These are phyloP conservation scores for Iguana delicatissima DNA, from an alignment of 2,797 vertebrate genomes.

Conservation along the genomic window DNA sequence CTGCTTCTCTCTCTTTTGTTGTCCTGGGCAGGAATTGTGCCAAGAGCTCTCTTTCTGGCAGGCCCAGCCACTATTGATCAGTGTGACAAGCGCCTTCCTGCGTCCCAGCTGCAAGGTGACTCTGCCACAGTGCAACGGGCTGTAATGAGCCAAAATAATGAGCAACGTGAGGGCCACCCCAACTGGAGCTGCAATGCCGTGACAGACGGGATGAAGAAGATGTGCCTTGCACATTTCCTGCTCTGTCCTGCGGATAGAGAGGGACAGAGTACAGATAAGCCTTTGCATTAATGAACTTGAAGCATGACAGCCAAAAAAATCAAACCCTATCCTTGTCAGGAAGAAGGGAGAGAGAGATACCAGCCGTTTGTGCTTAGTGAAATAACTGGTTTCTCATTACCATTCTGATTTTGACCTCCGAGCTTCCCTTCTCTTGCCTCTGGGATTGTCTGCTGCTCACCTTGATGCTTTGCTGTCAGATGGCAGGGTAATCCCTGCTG, in stretches of 20 bases:
- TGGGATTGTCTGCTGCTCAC: accelerated
- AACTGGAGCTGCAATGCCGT: accelerated
- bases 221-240: background rate
- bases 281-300: accelerated
- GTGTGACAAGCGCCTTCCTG: background rate
- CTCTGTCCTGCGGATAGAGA: accelerated
- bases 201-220: conserved; percentile 22
- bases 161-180: conserved; percentile 9
- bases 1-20: background rate
- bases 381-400: accelerated
- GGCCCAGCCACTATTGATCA: background rate
- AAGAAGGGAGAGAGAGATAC: too few relatives aligned
- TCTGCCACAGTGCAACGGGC: background rate
- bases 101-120: accelerated
- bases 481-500: background rate
- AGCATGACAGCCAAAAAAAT: accelerated
- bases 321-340: background rate
- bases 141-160: conserved; percentile 34
- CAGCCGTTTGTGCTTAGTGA: accelerated
- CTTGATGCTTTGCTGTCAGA: background rate
- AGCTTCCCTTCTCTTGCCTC: accelerated
- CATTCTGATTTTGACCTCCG: background rate
- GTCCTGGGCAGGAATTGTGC: background rate
- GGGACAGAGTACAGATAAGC: accelerated
- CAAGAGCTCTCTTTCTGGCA: background rate